A percentile compares a stretch with the other conserved stretches of the same genome.
Conservation (phyloP, 2,888 invertebrate genomes). For the Monopis laevigella region DNA sequence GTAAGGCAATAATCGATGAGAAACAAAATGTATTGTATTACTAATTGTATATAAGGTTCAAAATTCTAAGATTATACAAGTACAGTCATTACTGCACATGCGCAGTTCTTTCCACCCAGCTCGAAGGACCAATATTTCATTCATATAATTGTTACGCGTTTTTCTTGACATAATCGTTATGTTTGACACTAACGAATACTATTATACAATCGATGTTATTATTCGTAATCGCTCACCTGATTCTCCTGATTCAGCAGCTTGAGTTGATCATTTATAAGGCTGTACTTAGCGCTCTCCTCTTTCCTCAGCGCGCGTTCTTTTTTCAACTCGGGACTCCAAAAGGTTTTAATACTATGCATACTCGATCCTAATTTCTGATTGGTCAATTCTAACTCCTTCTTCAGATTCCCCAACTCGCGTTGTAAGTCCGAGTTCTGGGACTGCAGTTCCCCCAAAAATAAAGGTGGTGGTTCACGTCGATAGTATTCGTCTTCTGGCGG, state of each 20-base stretch:
- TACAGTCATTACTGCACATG: too few relatives aligned
- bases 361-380: constrained; percentile 98
- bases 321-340: constrained; percentile 99
- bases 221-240: constrained; percentile 73
- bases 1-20: too few relatives aligned
- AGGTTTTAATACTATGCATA: constrained; percentile 99
- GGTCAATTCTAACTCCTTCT: constrained; percentile 93
- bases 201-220: too few relatives aligned
- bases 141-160: too few relatives aligned
- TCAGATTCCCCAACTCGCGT: constrained; percentile 86
- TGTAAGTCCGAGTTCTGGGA: constrained; percentile 95
- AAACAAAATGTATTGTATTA: too few relatives aligned
- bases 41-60: too few relatives aligned
- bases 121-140: too few relatives aligned
- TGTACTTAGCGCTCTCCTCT: constrained; percentile 97
- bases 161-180: too few relatives aligned
- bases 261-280: constrained; percentile 95
- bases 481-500: constrained; percentile 74
- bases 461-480: constrained; percentile 69
- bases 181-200: too few relatives aligned
- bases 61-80: too few relatives aligned
- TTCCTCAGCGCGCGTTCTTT: constrained; percentile 96
- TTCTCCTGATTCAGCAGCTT: constrained; percentile 96
- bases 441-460: constrained; percentile 87
- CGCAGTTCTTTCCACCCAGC: too few relatives aligned